A percentile compares a stretch with the other conserved stretches of the same genome.
Evolutionary conservation across 2,888 invertebrate species (phyloP).

Genomic region (Cerceris rybyensis): DNA sequence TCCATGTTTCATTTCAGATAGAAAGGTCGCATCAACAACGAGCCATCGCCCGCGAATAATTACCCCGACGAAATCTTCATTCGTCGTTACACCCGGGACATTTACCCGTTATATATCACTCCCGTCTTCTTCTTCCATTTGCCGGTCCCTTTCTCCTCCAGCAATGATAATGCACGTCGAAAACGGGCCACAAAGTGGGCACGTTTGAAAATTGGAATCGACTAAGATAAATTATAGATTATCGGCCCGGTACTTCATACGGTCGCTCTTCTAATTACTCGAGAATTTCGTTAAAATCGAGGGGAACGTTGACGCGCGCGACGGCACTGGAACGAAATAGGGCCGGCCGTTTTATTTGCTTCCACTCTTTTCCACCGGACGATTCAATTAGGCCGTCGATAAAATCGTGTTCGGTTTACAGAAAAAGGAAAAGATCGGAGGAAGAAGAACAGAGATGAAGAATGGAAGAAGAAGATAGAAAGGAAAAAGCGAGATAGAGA

Average conservation of each 20-base stretch:
- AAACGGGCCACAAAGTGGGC: background rate
- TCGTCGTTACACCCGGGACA: too few relatives aligned
- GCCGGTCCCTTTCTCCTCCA: too few relatives aligned
- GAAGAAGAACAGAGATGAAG: background rate
- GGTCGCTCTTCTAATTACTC: constrained; percentile 26
- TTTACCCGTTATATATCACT: too few relatives aligned
- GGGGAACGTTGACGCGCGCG: constrained; percentile 7
- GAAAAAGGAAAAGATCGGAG: background rate
- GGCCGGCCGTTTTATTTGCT: constrained; percentile 45
- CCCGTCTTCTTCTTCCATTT: too few relatives aligned
- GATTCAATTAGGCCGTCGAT: constrained; percentile 67
- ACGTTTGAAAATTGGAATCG: background rate
- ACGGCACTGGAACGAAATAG: constrained; percentile 46
- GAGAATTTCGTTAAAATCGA: constrained; percentile 20
- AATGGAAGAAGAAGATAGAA: background rate
- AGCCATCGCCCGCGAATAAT: too few relatives aligned
- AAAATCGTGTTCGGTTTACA: constrained; percentile 58
- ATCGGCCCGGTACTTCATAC: background rate
- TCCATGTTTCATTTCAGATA: too few relatives aligned
- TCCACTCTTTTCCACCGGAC: constrained; percentile 51
- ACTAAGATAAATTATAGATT: background rate
- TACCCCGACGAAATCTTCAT: too few relatives aligned
- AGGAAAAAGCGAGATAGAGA: background rate
- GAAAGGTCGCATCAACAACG: too few relatives aligned
- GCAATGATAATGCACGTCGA: background rate